These are phyloP conservation scores for Leptonema lineaticorne DNA, from an alignment of 1,140 invertebrate genomes.

Conservation along the genomic window DNA sequence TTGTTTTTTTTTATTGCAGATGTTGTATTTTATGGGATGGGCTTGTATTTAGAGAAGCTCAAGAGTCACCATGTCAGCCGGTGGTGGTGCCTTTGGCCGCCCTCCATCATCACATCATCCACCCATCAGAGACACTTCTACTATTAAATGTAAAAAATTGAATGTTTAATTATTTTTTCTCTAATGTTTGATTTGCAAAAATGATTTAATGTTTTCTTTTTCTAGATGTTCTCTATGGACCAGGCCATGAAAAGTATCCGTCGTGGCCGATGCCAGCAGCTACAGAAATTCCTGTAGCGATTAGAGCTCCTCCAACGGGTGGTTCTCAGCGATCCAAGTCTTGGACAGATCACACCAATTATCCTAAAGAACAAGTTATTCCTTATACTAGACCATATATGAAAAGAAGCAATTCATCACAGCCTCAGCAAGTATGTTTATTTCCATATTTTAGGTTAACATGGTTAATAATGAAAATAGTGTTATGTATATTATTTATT, in stretches of 20 bases:
- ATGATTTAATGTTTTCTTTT: conserved; percentile 7
- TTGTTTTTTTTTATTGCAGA: conserved; percentile 14
- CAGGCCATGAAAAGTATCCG: conserved; percentile 79
- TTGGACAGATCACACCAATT: conserved; percentile 74
- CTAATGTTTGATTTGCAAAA: not conserved
- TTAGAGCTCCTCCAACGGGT: conserved; percentile 58
- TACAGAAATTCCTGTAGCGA: conserved; percentile 49
- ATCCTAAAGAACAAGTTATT: conserved; percentile 68
- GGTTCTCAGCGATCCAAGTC: conserved; percentile 67
- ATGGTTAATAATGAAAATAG: too few relatives aligned
- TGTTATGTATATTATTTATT: too few relatives aligned
- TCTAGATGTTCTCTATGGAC: conserved; percentile 63
- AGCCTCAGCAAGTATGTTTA: conserved; percentile 62
- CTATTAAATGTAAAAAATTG: conserved; percentile 54
- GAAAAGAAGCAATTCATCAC: conserved; percentile 65
- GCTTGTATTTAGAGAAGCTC: not conserved
- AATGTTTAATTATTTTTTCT: not conserved
- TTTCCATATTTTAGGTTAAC: too few relatives aligned
- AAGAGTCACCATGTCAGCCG: conserved; percentile 35
- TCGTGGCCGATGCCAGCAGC: conserved; percentile 70
- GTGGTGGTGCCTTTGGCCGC: conserved; percentile 26
- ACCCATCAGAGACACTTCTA: conserved; percentile 65
- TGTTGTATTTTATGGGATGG: conserved; percentile 18
- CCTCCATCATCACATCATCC: conserved; percentile 43
- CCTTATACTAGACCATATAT: conserved; percentile 68